Evolutionary conservation across 2,113 vertebrate genomes (phyloP).

Genomic region (Arvicanthis niloticus): DNA sequence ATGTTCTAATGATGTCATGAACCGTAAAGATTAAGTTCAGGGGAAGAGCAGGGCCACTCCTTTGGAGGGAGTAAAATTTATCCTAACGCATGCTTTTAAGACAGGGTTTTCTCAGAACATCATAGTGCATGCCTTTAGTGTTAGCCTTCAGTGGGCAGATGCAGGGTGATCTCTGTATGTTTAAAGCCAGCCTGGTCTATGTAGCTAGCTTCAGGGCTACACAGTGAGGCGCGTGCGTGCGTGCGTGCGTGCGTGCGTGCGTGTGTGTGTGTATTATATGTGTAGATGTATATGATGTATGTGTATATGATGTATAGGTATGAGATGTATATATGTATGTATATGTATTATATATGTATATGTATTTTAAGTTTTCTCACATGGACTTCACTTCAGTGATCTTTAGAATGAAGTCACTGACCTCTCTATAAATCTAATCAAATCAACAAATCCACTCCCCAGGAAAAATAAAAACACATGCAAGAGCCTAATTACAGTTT

Average conservation of each 20-base stretch:
- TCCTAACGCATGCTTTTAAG: neutral
- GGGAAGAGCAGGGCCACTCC: neutral
- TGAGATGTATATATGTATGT: no score
- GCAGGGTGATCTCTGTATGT: neutral
- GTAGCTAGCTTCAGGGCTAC: neutral
- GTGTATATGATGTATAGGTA: no score
- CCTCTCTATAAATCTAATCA: slow-evolving; percentile 23
- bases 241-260: no score
- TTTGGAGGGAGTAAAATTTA: neutral
- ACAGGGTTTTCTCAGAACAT: neutral
- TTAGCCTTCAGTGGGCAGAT: neutral
- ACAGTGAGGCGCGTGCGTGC: neutral
- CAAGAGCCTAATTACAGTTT: neutral
- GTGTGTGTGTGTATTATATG: no score
- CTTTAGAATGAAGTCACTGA: neutral
- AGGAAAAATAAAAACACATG: neutral
- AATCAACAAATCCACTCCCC: neutral
- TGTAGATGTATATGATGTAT: no score
- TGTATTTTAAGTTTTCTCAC: neutral
- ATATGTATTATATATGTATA: no score
- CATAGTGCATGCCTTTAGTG: neutral
- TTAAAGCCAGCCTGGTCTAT: neutral
- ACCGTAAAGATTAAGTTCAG: neutral
- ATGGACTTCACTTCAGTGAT: neutral
- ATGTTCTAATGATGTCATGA: neutral